Base-by-base conservation (phyloP, 2,888 invertebrate genomes). In the Drosophila subsilvestris region DNA sequence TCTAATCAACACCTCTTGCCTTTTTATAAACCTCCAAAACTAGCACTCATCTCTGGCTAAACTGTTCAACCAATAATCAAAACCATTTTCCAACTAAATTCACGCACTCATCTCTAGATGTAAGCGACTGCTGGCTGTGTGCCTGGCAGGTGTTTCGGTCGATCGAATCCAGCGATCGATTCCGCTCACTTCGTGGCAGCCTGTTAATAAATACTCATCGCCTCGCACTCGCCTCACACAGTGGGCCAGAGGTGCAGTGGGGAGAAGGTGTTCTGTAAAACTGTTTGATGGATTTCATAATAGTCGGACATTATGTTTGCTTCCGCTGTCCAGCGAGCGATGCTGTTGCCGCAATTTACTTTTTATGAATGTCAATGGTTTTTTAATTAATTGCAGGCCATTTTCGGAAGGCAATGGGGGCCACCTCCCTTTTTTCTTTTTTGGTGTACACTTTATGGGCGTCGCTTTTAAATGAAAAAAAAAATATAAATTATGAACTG, bases 321-420 rank as follows among this genome's bases (percentile, higher is more conserved):
- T 59, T 60, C 67, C 56, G 74, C 66, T 68, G 37, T 37, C 37
- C 7, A 2, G 37, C n/a, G 37, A 37, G 37, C n/a, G n/a, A n/a
- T 54, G 77, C 76, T 82, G 85, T 82, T 82, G 78, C 85, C 85
- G 76, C 87, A 85, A 84, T 85, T 86, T 85, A 77, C 81, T 83
- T 75, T 84, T 83, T 83, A 85, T 85, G 85, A 84, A 85, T 86
- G 87, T 82, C 85, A 85, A 85, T 85, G 78, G 85, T 50, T 86
- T 86, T 86, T 85, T 85, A 85, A 85, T 85, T 86, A 85, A 85
- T 85, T 85, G 75, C 79, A 68, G 69, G 72, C 76, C 81, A 81
- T 85, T 82, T 76, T 63, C 63, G 54, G 55, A 58, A 53, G 54
- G 37, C 37, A 37, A 7, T n/a, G n/a, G n/a, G n/a, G n/a, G 14